Conservation (phyloP, 2,888 invertebrate genomes). For the Athripsodes cinereus region DNA sequence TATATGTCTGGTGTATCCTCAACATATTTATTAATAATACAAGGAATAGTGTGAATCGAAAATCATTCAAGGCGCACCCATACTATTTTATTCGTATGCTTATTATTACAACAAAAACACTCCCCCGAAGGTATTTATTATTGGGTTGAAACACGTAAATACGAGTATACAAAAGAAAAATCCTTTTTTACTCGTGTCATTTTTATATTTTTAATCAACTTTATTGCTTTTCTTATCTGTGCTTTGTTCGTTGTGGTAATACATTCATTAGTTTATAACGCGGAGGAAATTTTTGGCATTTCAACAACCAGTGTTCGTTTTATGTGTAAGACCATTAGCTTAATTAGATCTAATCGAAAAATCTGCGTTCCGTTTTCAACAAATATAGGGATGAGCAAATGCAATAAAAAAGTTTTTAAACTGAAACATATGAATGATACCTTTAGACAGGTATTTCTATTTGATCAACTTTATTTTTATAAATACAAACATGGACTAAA, state of each 20-base stretch:
- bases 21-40: background rate
- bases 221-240: slow-evolving; percentile 24
- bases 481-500: too few species aligned
- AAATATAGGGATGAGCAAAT: too few species aligned
- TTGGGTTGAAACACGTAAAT: background rate
- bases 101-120: slow-evolving; percentile 1
- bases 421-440: too few species aligned
- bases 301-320: background rate
- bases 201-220: slow-evolving; percentile 26
- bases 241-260: slow-evolving; percentile 16
- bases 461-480: too few species aligned
- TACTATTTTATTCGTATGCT: background rate
- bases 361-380: slow-evolving; percentile 17
- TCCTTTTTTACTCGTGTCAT: slow-evolving; percentile 17
- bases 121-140: background rate
- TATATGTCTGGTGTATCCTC: background rate
- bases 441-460: too few species aligned
- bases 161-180: slow-evolving; percentile 4
- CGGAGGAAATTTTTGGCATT: slow-evolving; percentile 14
- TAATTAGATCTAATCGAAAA: slow-evolving; percentile 27
- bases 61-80: background rate
- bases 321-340: slow-evolving; percentile 21
- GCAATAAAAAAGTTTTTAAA: too few species aligned
- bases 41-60: background rate
- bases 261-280: slow-evolving; percentile 20